Evolutionary conservation across 2,888 invertebrate species (phyloP), one percentile per base, ranked within the genome.

Genomic region (Nysson spinosus): DNA sequence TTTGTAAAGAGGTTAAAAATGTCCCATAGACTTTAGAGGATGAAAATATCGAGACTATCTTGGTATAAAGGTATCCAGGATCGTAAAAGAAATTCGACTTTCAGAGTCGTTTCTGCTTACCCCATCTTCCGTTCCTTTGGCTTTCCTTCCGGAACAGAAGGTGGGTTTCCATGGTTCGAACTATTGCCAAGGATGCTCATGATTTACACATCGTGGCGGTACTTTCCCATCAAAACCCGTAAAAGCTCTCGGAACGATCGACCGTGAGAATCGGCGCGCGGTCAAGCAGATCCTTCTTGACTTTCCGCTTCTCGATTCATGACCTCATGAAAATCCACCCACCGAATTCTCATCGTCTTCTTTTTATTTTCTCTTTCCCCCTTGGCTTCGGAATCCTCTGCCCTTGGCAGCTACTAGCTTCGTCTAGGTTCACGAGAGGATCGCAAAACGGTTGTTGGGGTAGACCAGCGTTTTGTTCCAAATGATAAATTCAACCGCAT

Each of bases 131-230:
- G 60, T 55, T 46, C 50, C 43, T 56, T 67, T 58, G 47, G 56
- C 50, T 49, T 26, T 39, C 26, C 46, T 55, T 46, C 43, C 56
- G 60, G 49, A 39, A 61, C 62, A 69, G 67, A 65, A 54, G 57
- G 49, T 54, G 51, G 58, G 46, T 56, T 26, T 60, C 54, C 61
- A 52, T 58, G 58, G 68, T 55, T 56, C 61, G 62, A 62, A 62
- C 37, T 57, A 65, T 63, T 67, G 74, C 69, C 75, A 69, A 77
- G 74, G 69, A 64, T 64, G 62, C 80, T 84, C 84, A 82, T 83
- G 83, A 81, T 85, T 85, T 82, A 83, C 83, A 79, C 82, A 85
- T 84, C 73, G 77, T 62, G 74, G 77, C 68, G 79, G 72, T 64
- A 72, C 72, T 80, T 73, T 76, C 77, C 75, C 75, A 78, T 79